These are phyloP conservation scores for Taxidea taxus DNA, from an alignment of 2,113 vertebrate genomes.

Conservation along the genomic window DNA sequence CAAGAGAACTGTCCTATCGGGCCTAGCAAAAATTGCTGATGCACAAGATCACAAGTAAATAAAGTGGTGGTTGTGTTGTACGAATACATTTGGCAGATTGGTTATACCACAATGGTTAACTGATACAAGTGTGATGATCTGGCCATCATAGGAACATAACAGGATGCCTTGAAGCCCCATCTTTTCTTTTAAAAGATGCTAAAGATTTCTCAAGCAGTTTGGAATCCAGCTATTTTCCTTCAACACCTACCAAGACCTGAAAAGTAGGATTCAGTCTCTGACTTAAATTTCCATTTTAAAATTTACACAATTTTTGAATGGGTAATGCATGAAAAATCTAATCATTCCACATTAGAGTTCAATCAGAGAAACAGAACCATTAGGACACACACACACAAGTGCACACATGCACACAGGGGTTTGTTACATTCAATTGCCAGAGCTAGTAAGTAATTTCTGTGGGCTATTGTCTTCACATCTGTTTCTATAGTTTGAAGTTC, in stretches of 20 bases:
- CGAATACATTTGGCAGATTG: background rate
- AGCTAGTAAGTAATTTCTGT: background rate
- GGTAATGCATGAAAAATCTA: background rate
- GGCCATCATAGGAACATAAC: background rate
- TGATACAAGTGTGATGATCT: background rate
- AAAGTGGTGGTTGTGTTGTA: background rate
- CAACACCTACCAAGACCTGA: background rate
- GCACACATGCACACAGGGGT: background rate
- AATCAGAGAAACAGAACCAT: background rate
- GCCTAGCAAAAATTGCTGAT: background rate
- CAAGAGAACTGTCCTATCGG: background rate
- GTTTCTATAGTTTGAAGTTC: background rate
- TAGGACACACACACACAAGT: background rate
- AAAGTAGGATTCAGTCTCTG: background rate
- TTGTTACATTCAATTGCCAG: background rate
- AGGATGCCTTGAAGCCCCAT: background rate
- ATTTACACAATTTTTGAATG: constrained; percentile 5
- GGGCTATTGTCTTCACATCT: background rate
- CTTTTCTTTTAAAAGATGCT: background rate
- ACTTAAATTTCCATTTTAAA: background rate
- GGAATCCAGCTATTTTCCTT: background rate
- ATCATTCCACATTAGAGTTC: background rate
- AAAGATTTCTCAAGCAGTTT: background rate
- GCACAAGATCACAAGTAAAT: background rate
- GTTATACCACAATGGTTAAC: background rate